Evolutionary conservation across 1,140 invertebrate genomes (phyloP).

Genomic region (Drosophila micromelanica): DNA sequence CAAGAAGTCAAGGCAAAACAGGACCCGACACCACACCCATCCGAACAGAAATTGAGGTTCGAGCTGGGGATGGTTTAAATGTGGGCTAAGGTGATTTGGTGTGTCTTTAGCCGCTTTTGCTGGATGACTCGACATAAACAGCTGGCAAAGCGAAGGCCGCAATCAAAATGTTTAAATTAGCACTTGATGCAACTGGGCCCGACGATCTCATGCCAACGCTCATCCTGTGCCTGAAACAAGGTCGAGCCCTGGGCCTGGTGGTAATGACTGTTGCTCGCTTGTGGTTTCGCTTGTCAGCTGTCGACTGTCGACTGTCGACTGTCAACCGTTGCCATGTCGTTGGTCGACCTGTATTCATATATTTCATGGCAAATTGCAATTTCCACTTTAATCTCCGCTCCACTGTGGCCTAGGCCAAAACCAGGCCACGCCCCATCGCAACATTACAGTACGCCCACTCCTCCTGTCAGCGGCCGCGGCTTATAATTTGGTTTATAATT

Average conservation of each 20-base stretch:
- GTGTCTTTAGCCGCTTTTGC: conserved; percentile 10
- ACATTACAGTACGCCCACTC: conserved; percentile 1
- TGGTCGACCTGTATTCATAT: conserved; percentile 42
- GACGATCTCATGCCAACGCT: conserved; percentile 12
- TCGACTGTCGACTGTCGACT: conserved; percentile 17
- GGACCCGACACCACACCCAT: not conserved
- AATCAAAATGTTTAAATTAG: conserved; percentile 82
- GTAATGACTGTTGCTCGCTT: conserved; percentile 6
- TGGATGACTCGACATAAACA: conserved; percentile 37
- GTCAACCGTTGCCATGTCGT: not conserved
- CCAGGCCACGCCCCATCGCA: not conserved
- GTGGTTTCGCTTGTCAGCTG: conserved; percentile 24
- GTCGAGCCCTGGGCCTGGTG: not conserved
- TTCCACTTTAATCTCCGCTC: conserved; percentile 77
- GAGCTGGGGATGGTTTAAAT: not conserved
- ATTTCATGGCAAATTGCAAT: conserved; percentile 70
- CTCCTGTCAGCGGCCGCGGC: conserved; percentile 53
- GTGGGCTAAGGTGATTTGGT: conserved; percentile 44
- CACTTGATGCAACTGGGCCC: conserved; percentile 68
- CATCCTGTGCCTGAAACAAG: conserved; percentile 1
- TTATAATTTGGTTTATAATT: conserved; percentile 83
- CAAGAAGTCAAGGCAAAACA: conserved; percentile 15
- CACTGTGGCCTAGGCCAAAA: conserved; percentile 16
- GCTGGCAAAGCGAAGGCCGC: conserved; percentile 48
- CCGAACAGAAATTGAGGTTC: not conserved